Base-by-base conservation (phyloP, 2,113 vertebrate genomes). In the Grantiella picta region DNA sequence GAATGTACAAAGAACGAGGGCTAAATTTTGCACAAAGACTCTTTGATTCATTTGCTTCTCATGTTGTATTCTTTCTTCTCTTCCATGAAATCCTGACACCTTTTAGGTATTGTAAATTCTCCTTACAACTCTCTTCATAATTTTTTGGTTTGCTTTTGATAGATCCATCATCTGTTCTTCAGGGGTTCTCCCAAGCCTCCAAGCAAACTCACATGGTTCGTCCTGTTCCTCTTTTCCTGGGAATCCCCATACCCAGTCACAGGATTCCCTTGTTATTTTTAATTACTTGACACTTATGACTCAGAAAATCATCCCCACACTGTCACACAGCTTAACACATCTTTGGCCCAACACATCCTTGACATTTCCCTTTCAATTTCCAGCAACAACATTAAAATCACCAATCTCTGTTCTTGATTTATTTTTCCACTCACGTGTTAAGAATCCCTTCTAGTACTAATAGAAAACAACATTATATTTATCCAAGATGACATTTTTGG, bases 241-340 rank as follows among this genome's bases (percentile, higher is more conserved):
- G 3, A 7, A 59, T 9, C 50, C 2, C 16, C 18, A 63, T 1
- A 42, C 1, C 2, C 3, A 24, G 23, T 20, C 49, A 66, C 2
- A 53, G 7, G 13, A 63, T 50, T 4, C 2, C 1, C 3, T 13
- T 12, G 16, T 54, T 14, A 42, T 27, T 54, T 28, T 22, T 5
- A 1, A 15, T 50, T 66, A n/a, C 13, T 68, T 87, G 31, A 56
- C 29, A 47, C 2, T 63, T 28, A 13, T 27, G 21, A 64, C 35
- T 78, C 59, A 69, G 27, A 44, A 57, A 12, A 45, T 33, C 17
- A 38, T 27, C 31, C 15, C 9, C 13, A 31, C 0, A 0, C 5
- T 17, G 3, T 31, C 20, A 21, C 17, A 19, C 29, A 81, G 6
- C 28, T 90, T 47, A 69, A 31, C 9, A 20, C 35, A 35, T 44